Evolutionary conservation across 2,113 vertebrate genomes (phyloP).

Genomic region (Syrrhaptes paradoxus): DNA sequence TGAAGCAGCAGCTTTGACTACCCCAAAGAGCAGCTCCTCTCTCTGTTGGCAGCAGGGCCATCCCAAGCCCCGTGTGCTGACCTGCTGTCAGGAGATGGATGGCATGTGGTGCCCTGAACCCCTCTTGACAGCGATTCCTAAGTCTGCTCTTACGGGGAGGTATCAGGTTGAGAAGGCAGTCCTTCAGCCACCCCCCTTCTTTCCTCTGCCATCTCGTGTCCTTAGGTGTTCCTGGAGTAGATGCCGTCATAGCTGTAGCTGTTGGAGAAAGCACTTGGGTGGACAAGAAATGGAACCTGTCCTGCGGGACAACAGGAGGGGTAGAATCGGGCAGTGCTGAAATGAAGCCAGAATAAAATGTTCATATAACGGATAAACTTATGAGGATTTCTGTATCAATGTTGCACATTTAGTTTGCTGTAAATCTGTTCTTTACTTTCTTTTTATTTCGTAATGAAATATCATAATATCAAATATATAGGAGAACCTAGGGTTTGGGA

Average conservation of each 20-base stretch:
- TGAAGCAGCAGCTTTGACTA: background rate
- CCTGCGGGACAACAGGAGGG: background rate
- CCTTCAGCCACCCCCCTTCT: background rate
- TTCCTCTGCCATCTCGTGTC: background rate
- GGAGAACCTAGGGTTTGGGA: background rate
- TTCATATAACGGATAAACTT: background rate
- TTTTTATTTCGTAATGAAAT: background rate
- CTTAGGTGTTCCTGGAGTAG: background rate
- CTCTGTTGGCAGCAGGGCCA: accelerated
- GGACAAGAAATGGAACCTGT: background rate
- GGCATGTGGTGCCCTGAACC: background rate
- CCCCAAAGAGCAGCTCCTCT: background rate
- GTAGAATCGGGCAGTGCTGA: background rate
- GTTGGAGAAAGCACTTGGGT: background rate
- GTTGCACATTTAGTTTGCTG: background rate
- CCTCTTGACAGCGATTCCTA: background rate
- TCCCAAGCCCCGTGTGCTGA: background rate
- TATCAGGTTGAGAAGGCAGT: background rate
- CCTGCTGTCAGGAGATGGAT: accelerated
- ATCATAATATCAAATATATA: background rate
- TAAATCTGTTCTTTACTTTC: background rate
- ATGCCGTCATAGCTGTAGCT: background rate
- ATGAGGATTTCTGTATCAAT: background rate
- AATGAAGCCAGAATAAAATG: background rate
- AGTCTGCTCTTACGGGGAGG: background rate